phyloP scores from a whole-genome alignment of 2,113 vertebrate species.

The Hoplias malabaricus region DNA sequence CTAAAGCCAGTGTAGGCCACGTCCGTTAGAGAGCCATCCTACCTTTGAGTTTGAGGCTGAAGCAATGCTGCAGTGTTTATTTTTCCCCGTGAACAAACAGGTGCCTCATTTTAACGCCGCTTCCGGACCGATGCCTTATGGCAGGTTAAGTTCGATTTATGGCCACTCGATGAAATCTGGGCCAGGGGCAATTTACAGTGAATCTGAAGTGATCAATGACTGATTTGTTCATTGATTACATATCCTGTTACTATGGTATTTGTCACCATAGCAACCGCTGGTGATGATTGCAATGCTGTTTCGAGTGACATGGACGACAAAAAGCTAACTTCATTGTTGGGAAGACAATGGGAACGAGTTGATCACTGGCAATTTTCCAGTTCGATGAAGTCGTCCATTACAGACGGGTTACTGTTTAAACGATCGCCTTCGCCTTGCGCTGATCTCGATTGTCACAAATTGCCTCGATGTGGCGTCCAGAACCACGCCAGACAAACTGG shows the following conservation, averaged over 20 bases:
- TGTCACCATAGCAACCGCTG: constrained; percentile 47
- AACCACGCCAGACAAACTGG: background rate
- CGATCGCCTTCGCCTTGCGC: background rate
- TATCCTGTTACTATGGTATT: constrained; percentile 48
- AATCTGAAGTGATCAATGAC: constrained; percentile 42
- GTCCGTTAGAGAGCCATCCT: too few species aligned
- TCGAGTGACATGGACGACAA: background rate
- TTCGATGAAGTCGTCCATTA: background rate
- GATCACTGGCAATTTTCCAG: background rate
- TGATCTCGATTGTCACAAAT: background rate
- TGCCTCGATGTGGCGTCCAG: background rate
- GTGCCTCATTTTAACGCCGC: background rate
- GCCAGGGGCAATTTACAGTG: constrained; percentile 28
- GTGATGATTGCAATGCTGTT: constrained; percentile 14
- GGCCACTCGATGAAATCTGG: constrained; percentile 14
- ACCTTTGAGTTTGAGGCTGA: background rate
- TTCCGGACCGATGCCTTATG: background rate
- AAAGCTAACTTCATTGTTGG: background rate
- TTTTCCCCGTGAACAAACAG: background rate
- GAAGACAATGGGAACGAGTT: background rate
- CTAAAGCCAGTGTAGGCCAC: too few species aligned
- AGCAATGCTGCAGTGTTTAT: constrained; percentile 2
- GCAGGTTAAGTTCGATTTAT: constrained; percentile 10
- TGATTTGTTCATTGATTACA: constrained; percentile 44
- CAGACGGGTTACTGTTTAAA: background rate